Percentiles rank a stretch among this genome's conserved stretches.
These are phyloP conservation scores for Salvelinus namaycush DNA, from an alignment of 2,113 vertebrate species.

Conservation along the genomic window DNA sequence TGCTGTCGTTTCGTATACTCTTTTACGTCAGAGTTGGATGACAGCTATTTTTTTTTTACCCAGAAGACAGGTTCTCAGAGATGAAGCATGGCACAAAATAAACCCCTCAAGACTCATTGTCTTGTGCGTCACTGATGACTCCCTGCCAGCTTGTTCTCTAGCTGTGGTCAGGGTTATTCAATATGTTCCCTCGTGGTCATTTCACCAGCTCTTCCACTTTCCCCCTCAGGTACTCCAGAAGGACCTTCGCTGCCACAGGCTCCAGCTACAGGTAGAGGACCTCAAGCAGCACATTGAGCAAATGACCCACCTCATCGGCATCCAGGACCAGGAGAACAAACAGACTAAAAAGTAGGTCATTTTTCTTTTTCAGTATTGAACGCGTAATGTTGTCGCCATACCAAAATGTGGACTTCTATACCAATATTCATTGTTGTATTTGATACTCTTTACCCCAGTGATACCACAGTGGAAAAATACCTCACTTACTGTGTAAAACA, in stretches of 20 bases:
- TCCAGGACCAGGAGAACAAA: too few species aligned
- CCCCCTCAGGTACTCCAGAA: conserved; percentile 79
- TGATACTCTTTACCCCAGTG: too few species aligned
- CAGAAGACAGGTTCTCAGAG: conserved; percentile 54
- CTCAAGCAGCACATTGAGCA: conserved; percentile 85
- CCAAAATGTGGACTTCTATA: too few species aligned
- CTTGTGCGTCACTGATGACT: conserved; percentile 5
- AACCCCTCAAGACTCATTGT: conserved; percentile 41
- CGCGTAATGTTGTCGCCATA: background rate
- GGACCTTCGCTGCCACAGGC: conserved; percentile 79
- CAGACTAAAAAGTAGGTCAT: conserved; percentile 71
- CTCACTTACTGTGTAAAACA: too few species aligned
- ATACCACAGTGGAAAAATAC: too few species aligned
- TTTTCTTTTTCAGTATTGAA: background rate
- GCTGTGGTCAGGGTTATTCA: conserved; percentile 10
- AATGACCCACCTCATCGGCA: conserved; percentile 18
- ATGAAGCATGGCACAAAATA: conserved; percentile 62
- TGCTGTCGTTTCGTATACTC: conserved; percentile 70
- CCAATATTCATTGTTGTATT: too few species aligned
- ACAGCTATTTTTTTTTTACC: conserved; percentile 18
- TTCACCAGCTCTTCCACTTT: conserved; percentile 3
- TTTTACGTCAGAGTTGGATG: conserved; percentile 60
- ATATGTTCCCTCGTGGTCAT: background rate
- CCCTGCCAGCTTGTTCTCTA: conserved; percentile 8
- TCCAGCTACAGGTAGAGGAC: conserved; percentile 86